phyloP scores from a whole-genome alignment of 2,797 vertebrate species.

The Xenentodon cancila region DNA sequence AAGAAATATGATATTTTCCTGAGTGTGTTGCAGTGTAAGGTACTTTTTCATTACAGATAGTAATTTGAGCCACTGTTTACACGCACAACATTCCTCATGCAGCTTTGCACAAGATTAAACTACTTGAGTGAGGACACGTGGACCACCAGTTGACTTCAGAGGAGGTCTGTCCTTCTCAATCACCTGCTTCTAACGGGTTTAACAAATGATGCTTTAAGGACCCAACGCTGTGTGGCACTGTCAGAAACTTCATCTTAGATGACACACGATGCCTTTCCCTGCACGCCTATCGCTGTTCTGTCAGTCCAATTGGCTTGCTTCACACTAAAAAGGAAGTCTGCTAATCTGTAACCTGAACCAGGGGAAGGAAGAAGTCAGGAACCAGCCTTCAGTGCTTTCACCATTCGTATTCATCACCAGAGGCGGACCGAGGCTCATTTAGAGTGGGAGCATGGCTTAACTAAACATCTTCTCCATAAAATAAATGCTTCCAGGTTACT shows the following conservation, averaged over 20 bases:
- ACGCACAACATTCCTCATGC: neutral
- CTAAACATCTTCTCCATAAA: conserved; percentile 89
- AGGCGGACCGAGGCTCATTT: conserved; percentile 77
- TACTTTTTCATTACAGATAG: neutral
- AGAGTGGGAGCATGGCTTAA: conserved; percentile 77
- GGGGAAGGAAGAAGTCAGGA: conserved; percentile 89
- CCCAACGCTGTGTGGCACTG: conserved; percentile 48
- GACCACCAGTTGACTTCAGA: conserved; percentile 36
- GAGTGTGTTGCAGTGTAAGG: no score
- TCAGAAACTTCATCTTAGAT: conserved; percentile 57
- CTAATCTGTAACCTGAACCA: conserved; percentile 88
- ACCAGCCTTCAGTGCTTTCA: conserved; percentile 87
- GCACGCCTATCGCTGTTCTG: conserved; percentile 19
- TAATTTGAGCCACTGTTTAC: conserved; percentile 1
- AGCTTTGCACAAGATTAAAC: conserved; percentile 2
- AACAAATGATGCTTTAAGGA: conserved; percentile 48
- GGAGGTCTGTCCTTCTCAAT: conserved; percentile 30
- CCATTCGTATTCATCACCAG: conserved; percentile 91
- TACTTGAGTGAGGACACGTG: neutral
- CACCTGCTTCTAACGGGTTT: conserved; percentile 44
- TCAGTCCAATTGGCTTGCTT: conserved; percentile 58
- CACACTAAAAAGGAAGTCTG: conserved; percentile 89
- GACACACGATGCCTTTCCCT: conserved; percentile 44
- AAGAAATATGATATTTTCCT: no score
- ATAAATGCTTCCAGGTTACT: conserved; percentile 97